Evolutionary conservation across 2,888 invertebrate genomes (phyloP).

Genomic region (Scaptomyza tumidula): DNA sequence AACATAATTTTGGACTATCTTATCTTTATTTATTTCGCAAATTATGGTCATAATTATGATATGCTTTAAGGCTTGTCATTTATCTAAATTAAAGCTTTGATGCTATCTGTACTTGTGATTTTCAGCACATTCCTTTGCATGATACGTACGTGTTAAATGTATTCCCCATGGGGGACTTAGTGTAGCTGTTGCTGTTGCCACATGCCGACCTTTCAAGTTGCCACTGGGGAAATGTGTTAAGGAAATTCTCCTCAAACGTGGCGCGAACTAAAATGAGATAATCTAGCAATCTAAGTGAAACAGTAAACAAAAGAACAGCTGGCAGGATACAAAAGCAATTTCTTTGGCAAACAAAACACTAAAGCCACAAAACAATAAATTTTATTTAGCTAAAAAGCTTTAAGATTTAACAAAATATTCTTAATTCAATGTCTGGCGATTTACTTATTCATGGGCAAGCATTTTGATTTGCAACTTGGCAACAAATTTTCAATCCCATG

Average conservation of each 20-base stretch:
- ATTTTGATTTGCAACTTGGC: background rate
- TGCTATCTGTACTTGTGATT: background rate
- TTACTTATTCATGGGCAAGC: slow-evolving; percentile 3
- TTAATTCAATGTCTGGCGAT: background rate
- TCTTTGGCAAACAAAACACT: background rate
- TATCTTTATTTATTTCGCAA: background rate
- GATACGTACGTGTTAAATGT: slow-evolving; percentile 4
- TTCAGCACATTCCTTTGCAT: slow-evolving; percentile 7
- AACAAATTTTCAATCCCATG: slow-evolving; percentile 32
- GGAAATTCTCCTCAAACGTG: slow-evolving; percentile 35
- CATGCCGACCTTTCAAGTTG: slow-evolving; percentile 40
- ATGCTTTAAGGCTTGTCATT: background rate
- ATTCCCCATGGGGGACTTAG: background rate
- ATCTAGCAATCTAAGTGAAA: background rate
- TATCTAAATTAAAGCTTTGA: background rate
- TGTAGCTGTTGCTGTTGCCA: slow-evolving; percentile 26
- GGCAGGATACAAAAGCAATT: background rate
- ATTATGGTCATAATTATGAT: slow-evolving; percentile 9
- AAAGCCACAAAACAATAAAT: background rate
- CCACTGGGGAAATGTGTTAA: slow-evolving; percentile 13
- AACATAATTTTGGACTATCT: background rate
- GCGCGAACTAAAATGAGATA: slow-evolving; percentile 8
- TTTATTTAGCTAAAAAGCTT: background rate
- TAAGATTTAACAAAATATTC: background rate
- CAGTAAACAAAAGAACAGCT: background rate